Evolutionary conservation across 2,888 invertebrate genomes (phyloP), one percentile per base, ranked within the genome.

Genomic region (Hartigia nigra): DNA sequence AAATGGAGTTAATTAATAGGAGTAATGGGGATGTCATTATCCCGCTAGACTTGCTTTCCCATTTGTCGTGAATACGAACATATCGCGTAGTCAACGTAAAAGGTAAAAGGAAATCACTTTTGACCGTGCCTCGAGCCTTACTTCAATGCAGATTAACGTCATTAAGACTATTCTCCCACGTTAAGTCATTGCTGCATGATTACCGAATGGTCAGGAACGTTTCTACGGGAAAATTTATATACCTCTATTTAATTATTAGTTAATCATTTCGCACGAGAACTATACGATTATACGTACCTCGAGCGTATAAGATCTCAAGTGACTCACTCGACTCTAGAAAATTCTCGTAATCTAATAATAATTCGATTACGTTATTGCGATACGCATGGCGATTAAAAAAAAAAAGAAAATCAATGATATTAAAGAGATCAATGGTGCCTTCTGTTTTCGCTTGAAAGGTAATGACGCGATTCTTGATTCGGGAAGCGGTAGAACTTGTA

Each of bases 71-170:
- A 82, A 79, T 80, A 69, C 77, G 39, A 77, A 77, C 74, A 78
- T 74, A 78, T 81, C 81, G 78, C 80, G 79, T 80, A 78, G 81
- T 79, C 80, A 81, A 80, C 86, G 81, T 84, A 84, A 86, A 87
- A 85, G 86, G 87, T 81, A 85, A 87, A 84, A 87, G 87, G 86
- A 87, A 87, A 88, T 87, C 83, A 84, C 79, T 82, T 83, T 82
- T 84, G 82, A 78, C 79, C 76, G 76, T 35, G 70, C 81, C 77
- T 78, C 81, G 79, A 75, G 81, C 83, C 83, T 84, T 82, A 81
- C 81, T 81, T 81, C 81, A 80, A 82, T 81, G 82, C 81, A 84
- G 81, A 83, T 85, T 79, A 34, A 37, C 74, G 78, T 81, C 84
- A 84, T 86, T 83, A 85, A 80, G 70, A 74, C 69, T 78, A 82